Percentiles rank a stretch among this genome's conserved stretches.
Evolutionary conservation across 1,140 invertebrate genomes (phyloP).

Genomic region (Holcopasites calliopsidis): DNA sequence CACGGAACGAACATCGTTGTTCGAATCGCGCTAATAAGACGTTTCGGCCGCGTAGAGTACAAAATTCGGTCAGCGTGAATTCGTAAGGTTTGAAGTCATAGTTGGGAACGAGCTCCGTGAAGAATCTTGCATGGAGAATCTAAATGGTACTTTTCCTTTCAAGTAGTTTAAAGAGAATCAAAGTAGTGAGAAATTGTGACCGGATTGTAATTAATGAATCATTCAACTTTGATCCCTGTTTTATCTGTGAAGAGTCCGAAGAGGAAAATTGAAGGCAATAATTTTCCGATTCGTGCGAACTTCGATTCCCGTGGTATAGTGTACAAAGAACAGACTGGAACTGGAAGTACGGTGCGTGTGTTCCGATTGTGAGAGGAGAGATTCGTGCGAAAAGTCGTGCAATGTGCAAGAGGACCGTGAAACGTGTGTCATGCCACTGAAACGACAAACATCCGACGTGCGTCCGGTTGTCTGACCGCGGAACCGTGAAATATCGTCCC

Average conservation of each 20-base stretch:
- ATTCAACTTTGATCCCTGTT: too few relatives aligned
- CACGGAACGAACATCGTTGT: not conserved
- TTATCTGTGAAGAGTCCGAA: too few relatives aligned
- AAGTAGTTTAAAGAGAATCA: too few relatives aligned
- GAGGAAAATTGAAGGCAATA: too few relatives aligned
- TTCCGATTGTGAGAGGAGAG: not conserved
- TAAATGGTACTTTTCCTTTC: too few relatives aligned
- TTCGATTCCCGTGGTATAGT: too few relatives aligned
- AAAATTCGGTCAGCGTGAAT: not conserved
- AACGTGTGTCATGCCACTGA: constrained; percentile 44
- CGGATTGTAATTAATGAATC: too few relatives aligned
- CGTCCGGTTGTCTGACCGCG: constrained; percentile 43
- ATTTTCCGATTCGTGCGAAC: too few relatives aligned
- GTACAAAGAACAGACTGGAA: not conserved
- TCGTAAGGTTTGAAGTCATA: too few relatives aligned
- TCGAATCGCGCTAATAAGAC: not conserved
- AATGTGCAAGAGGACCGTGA: constrained; percentile 35
- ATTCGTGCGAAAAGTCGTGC: constrained; percentile 27
- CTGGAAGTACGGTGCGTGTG: not conserved
- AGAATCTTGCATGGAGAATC: too few relatives aligned
- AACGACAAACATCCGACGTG: constrained; percentile 39
- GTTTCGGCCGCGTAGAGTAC: not conserved
- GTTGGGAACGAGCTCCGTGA: too few relatives aligned
- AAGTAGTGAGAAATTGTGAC: too few relatives aligned
- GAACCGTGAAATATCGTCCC: constrained; percentile 53